Evolutionary conservation across 2,888 invertebrate species (phyloP).

Genomic region (Thelaira solivaga): DNA sequence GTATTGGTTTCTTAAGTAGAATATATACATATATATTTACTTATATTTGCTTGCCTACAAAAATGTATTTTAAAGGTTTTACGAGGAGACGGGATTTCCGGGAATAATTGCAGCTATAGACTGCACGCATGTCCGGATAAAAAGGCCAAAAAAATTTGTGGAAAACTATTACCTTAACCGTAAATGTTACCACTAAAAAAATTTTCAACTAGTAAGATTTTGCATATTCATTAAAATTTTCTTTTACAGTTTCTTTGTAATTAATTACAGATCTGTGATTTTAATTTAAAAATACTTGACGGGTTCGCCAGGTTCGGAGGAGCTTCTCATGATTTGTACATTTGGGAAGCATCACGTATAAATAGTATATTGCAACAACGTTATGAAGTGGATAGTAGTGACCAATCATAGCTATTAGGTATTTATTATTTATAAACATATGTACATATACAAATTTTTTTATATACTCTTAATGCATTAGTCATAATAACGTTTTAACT

Average conservation of each 20-base stretch:
- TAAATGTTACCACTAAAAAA: constrained; percentile 21
- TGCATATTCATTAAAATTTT: too few relatives aligned
- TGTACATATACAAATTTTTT: too few relatives aligned
- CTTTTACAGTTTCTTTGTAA: not conserved
- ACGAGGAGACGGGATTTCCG: constrained; percentile 4
- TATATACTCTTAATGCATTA: not conserved
- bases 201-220: constrained; percentile 6
- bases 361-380: not conserved
- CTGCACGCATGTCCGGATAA: not conserved
- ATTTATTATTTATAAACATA: not conserved
- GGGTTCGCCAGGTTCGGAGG: not conserved
- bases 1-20: not conserved
- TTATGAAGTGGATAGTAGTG: not conserved
- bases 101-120: not conserved
- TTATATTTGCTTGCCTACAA: too few relatives aligned
- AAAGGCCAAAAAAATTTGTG: not conserved
- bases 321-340: not conserved
- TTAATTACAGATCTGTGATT: not conserved
- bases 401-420: not conserved
- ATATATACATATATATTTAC: not conserved
- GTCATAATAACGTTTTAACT: not conserved
- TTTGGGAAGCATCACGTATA: not conserved
- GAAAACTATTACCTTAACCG: constrained; percentile 19
- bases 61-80: not conserved
- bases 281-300: not conserved